Evolutionary conservation across 2,797 vertebrate genomes (phyloP).

Genomic region (Enteromius treurensis): DNA sequence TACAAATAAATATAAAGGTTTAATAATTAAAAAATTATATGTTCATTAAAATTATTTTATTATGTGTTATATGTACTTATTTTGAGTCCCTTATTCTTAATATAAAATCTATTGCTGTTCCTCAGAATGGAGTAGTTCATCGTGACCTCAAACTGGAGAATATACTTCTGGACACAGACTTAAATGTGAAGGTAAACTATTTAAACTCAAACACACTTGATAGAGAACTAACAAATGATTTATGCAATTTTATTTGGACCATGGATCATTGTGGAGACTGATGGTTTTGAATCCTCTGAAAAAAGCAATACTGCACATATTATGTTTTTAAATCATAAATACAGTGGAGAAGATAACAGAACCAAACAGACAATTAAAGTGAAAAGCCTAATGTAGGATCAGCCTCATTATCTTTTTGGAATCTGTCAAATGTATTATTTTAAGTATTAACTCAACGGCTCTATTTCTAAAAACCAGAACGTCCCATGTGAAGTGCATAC

Average conservation of each 20-base stretch:
- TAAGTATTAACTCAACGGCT: not conserved
- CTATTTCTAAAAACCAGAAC: not conserved
- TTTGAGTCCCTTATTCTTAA: not conserved
- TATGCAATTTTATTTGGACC: not conserved
- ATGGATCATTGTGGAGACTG: not conserved
- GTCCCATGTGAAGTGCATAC: not conserved
- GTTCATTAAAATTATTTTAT: too few relatives aligned
- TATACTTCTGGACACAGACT: conserved; percentile 81
- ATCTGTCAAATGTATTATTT: not conserved
- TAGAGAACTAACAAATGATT: not conserved
- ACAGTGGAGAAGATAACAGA: not conserved
- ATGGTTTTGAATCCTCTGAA: not conserved
- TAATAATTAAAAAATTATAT: not conserved
- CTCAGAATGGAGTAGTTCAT: conserved; percentile 81
- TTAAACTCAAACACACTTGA: not conserved
- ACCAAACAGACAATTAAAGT: not conserved
- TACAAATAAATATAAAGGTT: not conserved
- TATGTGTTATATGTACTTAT: not conserved
- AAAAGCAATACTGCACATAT: not conserved
- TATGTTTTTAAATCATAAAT: not conserved
- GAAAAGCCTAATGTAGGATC: not conserved
- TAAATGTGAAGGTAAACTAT: conserved; percentile 79
- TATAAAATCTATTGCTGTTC: conserved; percentile 44
- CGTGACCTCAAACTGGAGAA: conserved; percentile 86
- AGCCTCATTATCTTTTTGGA: not conserved